phyloP scores from a whole-genome alignment of 2,113 vertebrate species.

The Xiphorhynchus elegans region DNA sequence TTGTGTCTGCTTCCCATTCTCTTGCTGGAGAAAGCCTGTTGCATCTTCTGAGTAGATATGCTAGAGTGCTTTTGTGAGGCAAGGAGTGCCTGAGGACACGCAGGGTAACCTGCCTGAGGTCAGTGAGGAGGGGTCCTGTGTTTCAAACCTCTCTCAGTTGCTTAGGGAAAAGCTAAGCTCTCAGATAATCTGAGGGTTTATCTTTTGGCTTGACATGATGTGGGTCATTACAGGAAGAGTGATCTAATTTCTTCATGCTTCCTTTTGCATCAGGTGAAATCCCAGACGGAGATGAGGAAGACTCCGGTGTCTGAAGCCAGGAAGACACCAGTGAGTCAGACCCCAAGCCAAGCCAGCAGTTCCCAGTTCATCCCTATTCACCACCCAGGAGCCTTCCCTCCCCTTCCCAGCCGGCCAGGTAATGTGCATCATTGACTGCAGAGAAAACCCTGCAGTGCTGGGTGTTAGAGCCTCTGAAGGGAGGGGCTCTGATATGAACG shows the following conservation, averaged over 20 bases:
- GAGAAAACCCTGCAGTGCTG: neutral
- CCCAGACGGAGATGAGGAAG: conserved; percentile 90
- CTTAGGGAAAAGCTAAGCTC: neutral
- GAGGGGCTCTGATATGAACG: neutral
- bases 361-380: conserved; percentile 98
- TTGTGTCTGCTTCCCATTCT: neutral
- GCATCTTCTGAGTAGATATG: neutral
- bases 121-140: neutral
- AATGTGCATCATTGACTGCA: neutral
- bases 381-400: conserved; percentile 95
- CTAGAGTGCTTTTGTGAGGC: neutral
- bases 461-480: neutral
- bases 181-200: neutral
- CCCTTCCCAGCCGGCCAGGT: conserved; percentile 94
- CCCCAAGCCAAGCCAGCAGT: conserved; percentile 86
- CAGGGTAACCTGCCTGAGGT: neutral
- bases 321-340: conserved; percentile 89
- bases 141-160: neutral
- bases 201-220: neutral
- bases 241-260: neutral
- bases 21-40: neutral
- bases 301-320: conserved; percentile 93
- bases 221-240: neutral
- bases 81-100: neutral
- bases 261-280: conserved; percentile 84